Percentiles rank a stretch among this genome's conserved stretches.
phyloP scores from a whole-genome alignment of 2,888 invertebrate species.

The Pristionchus japonicus region DNA sequence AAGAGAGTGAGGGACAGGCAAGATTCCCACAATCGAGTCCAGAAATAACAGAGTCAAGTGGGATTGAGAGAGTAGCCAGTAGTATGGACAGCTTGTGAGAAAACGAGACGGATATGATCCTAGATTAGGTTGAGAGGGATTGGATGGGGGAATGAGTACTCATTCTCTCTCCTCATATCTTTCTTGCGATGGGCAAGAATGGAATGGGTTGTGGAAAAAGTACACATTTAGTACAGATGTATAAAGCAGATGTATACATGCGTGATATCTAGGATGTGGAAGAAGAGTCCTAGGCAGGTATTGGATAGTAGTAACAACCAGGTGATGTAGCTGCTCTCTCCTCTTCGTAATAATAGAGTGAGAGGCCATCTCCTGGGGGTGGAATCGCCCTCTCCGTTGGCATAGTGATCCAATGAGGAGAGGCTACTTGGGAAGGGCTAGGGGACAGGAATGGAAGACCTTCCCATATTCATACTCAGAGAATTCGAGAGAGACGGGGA shows the following conservation, averaged over 20 bases:
- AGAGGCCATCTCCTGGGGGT: constrained; percentile 19
- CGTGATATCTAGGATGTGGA: too few species aligned
- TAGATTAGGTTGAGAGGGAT: constrained; percentile 3
- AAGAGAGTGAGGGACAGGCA: constrained; percentile 16
- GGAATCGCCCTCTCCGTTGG: not conserved
- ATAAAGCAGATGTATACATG: too few species aligned
- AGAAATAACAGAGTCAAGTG: constrained; percentile 42
- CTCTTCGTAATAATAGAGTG: constrained; percentile 15
- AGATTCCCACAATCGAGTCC: constrained; percentile 45
- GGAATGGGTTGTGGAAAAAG: too few species aligned
- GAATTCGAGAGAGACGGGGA: too few species aligned
- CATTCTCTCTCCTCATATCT: too few species aligned
- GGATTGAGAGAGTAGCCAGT: not conserved
- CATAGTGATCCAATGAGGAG: constrained; percentile 22
- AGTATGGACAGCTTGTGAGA: constrained; percentile 22
- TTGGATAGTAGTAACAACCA: not conserved
- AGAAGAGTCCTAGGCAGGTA: too few species aligned
- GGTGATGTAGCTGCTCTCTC: not conserved
- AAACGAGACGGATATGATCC: not conserved
- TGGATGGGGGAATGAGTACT: not conserved
- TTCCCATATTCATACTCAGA: too few species aligned
- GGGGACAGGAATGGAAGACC: not conserved
- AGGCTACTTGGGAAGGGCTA: not conserved
- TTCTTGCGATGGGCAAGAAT: too few species aligned
- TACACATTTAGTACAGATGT: too few species aligned